A percentile compares a stretch with the other conserved stretches of the same genome.
phyloP scores from a whole-genome alignment of 2,113 vertebrate genomes.

The Pantherophis guttatus region DNA sequence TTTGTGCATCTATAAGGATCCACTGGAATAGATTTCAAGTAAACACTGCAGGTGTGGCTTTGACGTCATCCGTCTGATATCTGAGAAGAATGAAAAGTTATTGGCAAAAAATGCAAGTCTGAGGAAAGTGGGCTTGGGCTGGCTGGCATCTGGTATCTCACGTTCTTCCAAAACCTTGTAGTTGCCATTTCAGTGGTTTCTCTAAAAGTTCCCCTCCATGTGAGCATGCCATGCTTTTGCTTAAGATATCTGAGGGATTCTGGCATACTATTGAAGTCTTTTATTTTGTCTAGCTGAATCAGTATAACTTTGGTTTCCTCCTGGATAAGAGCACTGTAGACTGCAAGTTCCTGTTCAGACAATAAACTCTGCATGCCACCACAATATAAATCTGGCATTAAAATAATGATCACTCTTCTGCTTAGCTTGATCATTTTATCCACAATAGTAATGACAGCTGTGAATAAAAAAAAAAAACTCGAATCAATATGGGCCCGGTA shows the following conservation, averaged over 20 bases:
- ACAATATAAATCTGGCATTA: slow-evolving; percentile 56
- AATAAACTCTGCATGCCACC: slow-evolving; percentile 39
- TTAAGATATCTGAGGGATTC: slow-evolving; percentile 80
- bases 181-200: slow-evolving; percentile 54
- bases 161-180: slow-evolving; percentile 82
- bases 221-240: slow-evolving; percentile 75
- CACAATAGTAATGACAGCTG: slow-evolving; percentile 51
- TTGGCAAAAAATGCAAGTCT: not conserved
- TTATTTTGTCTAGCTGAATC: slow-evolving; percentile 80
- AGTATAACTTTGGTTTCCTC: slow-evolving; percentile 78
- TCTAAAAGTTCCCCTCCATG: slow-evolving; percentile 69
- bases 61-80: not conserved
- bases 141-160: slow-evolving; percentile 82
- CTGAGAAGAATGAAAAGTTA: not conserved
- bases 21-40: not conserved
- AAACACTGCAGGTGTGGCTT: not conserved
- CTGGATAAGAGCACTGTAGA: slow-evolving; percentile 77
- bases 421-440: slow-evolving; percentile 72
- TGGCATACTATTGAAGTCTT: slow-evolving; percentile 74
- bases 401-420: slow-evolving; percentile 79
- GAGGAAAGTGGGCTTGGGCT: not conserved
- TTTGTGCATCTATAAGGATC: not conserved
- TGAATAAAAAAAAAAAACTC: not conserved
- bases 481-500: not conserved
- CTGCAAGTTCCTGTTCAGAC: slow-evolving; percentile 73